Percentiles rank a stretch among this genome's conserved stretches.
phyloP scores from a whole-genome alignment of 1,140 invertebrate genomes.

The Orussus abietinus region DNA sequence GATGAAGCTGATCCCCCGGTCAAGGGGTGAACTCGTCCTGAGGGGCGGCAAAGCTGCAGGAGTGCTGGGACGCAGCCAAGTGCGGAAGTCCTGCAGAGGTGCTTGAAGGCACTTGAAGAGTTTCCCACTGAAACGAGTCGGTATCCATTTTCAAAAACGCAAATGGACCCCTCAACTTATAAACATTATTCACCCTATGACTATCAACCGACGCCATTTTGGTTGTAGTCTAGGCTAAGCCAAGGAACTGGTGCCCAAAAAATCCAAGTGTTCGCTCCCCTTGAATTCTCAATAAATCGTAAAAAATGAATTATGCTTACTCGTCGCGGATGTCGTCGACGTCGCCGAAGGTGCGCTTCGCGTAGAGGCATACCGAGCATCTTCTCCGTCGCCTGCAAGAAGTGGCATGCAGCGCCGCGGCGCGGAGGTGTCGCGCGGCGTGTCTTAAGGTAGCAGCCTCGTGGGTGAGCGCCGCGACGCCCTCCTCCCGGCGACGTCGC shows the following conservation, averaged over 20 bases:
- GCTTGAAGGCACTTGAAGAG: slow-evolving; percentile 60
- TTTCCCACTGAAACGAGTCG: slow-evolving; percentile 48
- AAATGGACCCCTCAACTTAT: too few species aligned
- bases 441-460: slow-evolving; percentile 42
- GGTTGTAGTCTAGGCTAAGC: too few species aligned
- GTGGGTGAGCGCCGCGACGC: slow-evolving; percentile 38
- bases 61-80: slow-evolving; percentile 54
- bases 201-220: too few species aligned
- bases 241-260: too few species aligned
- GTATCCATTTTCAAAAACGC: too few species aligned
- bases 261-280: too few species aligned
- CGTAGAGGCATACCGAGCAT: slow-evolving; percentile 61
- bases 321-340: slow-evolving; percentile 52
- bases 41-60: slow-evolving; percentile 30
- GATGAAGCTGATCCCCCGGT: slow-evolving; percentile 37
- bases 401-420: slow-evolving; percentile 45
- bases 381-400: slow-evolving; percentile 52
- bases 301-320: too few species aligned
- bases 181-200: too few species aligned
- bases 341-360: slow-evolving; percentile 58
- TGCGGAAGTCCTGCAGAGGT: slow-evolving; percentile 55
- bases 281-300: too few species aligned
- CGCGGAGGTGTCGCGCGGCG: slow-evolving; percentile 42
- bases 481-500: slow-evolving; percentile 43
- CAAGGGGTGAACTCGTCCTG: slow-evolving; percentile 38